phyloP scores from a whole-genome alignment of 1,140 invertebrate genomes.

The Aleiodes sp. region DNA sequence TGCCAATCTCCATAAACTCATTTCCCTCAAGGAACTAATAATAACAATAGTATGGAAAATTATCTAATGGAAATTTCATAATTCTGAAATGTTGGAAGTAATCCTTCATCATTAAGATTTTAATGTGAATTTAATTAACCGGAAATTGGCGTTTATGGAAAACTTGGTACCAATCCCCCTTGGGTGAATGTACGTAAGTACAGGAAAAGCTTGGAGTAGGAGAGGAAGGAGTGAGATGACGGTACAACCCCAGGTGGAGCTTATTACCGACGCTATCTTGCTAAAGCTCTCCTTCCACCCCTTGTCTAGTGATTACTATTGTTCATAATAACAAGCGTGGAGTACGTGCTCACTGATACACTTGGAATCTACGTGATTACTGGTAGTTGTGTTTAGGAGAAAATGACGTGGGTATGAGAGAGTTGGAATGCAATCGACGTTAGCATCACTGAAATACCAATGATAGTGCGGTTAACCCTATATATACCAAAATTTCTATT shows the following conservation, averaged over 20 bases:
- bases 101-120: not conserved
- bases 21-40: no score
- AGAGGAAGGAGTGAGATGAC: no score
- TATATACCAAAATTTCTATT: not conserved
- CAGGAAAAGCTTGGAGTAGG: not conserved
- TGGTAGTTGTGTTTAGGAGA: not conserved
- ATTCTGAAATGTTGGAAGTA: no score
- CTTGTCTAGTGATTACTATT: slow-evolving; percentile 8
- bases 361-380: slow-evolving; percentile 3
- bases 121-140: slow-evolving; percentile 6
- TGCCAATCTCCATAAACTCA: no score
- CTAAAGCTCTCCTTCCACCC: not conserved
- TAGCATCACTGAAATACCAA: slow-evolving; percentile 6
- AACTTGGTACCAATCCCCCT: not conserved
- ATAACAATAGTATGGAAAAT: no score
- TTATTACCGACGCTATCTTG: slow-evolving; percentile 4
- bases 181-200: not conserved
- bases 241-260: not conserved
- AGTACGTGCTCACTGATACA: slow-evolving; percentile 6
- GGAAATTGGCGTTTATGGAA: slow-evolving; percentile 2
- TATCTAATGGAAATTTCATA: no score
- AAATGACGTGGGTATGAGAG: not conserved
- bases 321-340: slow-evolving; percentile 10
- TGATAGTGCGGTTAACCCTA: not conserved
- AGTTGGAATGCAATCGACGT: not conserved